phyloP scores from a whole-genome alignment of 2,888 invertebrate genomes.

The Hololepta plana region DNA sequence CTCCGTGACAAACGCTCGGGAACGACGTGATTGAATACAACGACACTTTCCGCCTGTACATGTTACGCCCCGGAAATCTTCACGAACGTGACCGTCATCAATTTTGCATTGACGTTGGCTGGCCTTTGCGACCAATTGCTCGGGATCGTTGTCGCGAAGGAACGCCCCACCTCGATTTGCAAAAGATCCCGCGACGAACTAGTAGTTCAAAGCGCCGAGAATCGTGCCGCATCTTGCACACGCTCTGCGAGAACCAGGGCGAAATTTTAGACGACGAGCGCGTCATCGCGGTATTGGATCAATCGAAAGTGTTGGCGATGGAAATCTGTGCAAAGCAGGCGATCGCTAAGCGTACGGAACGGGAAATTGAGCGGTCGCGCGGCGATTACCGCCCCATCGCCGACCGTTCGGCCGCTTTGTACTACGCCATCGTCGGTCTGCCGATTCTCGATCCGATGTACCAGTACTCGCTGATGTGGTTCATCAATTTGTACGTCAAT shows the following conservation, averaged over 20 bases:
- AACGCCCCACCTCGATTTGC: constrained; percentile 66
- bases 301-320: constrained; percentile 62
- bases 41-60: too few species aligned
- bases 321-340: constrained; percentile 71
- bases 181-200: constrained; percentile 65
- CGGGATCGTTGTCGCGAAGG: constrained; percentile 70
- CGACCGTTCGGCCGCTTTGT: constrained; percentile 60
- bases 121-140: constrained; percentile 69
- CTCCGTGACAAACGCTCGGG: too few species aligned
- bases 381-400: constrained; percentile 60
- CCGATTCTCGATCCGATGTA: constrained; percentile 81
- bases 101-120: constrained; percentile 67
- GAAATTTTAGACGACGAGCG: constrained; percentile 83
- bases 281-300: constrained; percentile 74
- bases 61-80: constrained; percentile 76
- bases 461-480: constrained; percentile 75
- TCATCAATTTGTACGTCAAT: constrained; percentile 60
- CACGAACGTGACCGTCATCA: constrained; percentile 66
- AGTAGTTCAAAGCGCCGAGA: constrained; percentile 61
- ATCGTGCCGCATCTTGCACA: constrained; percentile 70
- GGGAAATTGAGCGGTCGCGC: constrained; percentile 59
- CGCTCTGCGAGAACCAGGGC: constrained; percentile 64
- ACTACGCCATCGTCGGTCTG: constrained; percentile 67
- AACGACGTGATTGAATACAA: too few species aligned
- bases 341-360: constrained; percentile 57